Evolutionary conservation across 64 coral and sea anemone species (phyloP).

Genomic region (Pocillopora damicornis): DNA sequence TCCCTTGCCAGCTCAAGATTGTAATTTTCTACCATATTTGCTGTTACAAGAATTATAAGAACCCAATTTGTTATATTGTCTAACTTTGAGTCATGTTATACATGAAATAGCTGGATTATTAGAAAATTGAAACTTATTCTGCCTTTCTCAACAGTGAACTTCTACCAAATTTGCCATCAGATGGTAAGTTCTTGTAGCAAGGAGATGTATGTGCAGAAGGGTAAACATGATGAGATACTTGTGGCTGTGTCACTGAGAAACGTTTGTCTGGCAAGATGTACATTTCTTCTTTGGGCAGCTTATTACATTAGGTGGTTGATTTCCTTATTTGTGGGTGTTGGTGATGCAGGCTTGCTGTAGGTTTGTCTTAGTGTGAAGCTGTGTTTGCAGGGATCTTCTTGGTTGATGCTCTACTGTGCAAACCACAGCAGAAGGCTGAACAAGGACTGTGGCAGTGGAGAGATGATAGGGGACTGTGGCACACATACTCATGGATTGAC

Average conservation of each 20-base stretch:
- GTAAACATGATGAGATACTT: no score
- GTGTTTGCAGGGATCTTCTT: constrained; percentile 69
- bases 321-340: no score
- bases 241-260: no score
- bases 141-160: constrained; percentile 69
- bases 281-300: no score
- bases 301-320: no score
- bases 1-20: no score
- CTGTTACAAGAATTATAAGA: no score
- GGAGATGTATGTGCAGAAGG: no score
- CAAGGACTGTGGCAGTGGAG: constrained; percentile 98
- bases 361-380: not conserved
- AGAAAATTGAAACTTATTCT: not conserved
- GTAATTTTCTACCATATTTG: no score
- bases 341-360: not conserved
- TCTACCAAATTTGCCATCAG: constrained; percentile 81
- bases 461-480: constrained; percentile 95
- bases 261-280: no score
- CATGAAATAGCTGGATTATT: not conserved
- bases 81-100: no score
- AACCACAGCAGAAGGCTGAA: constrained; percentile 73
- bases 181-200: constrained; percentile 53
- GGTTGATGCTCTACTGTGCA: constrained; percentile 80
- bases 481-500: constrained; percentile 98
- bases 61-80: no score